phyloP scores from a whole-genome alignment of 2,797 vertebrate genomes.

The Thaleichthys pacificus region DNA sequence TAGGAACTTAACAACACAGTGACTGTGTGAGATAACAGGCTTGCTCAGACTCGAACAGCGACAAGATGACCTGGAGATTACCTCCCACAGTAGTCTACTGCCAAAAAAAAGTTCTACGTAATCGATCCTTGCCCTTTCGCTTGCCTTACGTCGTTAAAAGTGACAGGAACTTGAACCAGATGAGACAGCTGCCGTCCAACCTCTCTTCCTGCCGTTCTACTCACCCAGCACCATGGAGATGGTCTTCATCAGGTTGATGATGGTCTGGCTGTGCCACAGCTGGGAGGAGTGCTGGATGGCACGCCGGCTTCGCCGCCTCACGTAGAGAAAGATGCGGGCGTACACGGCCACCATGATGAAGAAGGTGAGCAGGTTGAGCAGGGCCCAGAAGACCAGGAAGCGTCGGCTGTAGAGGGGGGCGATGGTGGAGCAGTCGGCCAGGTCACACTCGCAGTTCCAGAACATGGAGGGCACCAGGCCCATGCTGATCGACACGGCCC shows the following conservation, averaged over 20 bases:
- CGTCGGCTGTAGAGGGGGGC: slow-evolving; percentile 88
- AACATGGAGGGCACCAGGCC: slow-evolving; percentile 85
- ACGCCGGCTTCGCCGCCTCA: slow-evolving; percentile 73
- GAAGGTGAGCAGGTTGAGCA: slow-evolving; percentile 88
- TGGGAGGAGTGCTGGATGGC: slow-evolving; percentile 77
- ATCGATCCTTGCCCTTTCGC: no score
- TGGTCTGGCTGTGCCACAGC: slow-evolving; percentile 75
- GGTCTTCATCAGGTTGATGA: slow-evolving; percentile 89
- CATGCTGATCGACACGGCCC: slow-evolving; percentile 80
- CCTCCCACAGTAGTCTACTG: no score
- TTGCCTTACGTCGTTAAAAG: no score
- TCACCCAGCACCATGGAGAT: slow-evolving; percentile 92
- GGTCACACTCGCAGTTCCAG: slow-evolving; percentile 89
- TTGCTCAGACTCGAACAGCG: not conserved
- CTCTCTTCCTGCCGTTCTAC: slow-evolving; percentile 31
- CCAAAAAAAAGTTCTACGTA: not conserved
- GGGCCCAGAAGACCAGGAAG: slow-evolving; percentile 90
- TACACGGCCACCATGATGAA: slow-evolving; percentile 86
- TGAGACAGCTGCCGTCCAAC: no score
- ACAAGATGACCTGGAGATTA: no score
- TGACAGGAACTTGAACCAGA: not conserved
- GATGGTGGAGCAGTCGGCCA: slow-evolving; percentile 80
- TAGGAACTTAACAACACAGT: no score
- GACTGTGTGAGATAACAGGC: not conserved
- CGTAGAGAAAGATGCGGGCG: slow-evolving; percentile 85